Conservation (phyloP, 1,140 invertebrate species). For the Pristionchus pacificus region DNA sequence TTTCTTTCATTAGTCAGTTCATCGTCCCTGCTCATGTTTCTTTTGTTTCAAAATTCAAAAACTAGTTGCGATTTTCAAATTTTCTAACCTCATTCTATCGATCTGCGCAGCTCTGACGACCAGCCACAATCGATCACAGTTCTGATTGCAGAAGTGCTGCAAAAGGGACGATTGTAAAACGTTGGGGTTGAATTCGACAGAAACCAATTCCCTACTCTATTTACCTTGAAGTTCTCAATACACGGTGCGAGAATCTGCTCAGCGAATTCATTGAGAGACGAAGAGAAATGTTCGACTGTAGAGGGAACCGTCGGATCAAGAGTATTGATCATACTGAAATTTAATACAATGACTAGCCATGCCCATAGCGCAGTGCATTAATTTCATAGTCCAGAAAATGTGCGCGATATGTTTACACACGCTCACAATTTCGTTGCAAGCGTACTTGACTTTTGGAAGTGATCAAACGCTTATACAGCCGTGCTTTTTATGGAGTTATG, state of each 20-base stretch:
- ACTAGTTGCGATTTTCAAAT: too few relatives aligned
- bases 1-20: conserved; percentile 2
- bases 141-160: background rate
- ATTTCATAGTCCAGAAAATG: too few relatives aligned
- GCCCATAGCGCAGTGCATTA: too few relatives aligned
- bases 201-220: background rate
- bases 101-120: conserved; percentile 49
- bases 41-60: too few relatives aligned
- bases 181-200: background rate
- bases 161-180: background rate
- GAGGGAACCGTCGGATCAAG: conserved; percentile 8
- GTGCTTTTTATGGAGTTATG: conserved; percentile 4
- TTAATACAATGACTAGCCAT: conserved; percentile 3
- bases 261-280: conserved; percentile 26
- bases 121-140: conserved; percentile 41
- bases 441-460: background rate
- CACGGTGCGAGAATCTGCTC: conserved; percentile 47
- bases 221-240: conserved; percentile 52
- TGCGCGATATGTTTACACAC: too few relatives aligned
- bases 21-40: too few relatives aligned
- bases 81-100: conserved; percentile 13
- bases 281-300: conserved; percentile 22
- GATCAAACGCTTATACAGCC: too few relatives aligned
- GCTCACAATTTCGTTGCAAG: too few relatives aligned
- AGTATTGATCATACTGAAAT: conserved; percentile 17